Evolutionary conservation across 2,113 vertebrate species (phyloP).

Genomic region (Platycercus adscitus): DNA sequence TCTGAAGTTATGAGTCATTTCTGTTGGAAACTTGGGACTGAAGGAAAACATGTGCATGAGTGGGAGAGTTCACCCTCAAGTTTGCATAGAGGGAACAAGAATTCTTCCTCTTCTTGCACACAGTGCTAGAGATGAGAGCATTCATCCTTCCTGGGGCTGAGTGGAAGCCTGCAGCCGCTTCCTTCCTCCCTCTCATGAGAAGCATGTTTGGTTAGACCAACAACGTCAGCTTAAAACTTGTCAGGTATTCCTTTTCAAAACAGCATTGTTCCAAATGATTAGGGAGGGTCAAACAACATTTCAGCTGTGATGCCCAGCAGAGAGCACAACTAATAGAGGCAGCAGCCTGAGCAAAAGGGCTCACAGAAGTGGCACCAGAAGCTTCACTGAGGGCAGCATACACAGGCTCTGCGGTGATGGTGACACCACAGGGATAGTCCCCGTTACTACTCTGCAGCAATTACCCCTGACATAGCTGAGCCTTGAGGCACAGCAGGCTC

Average conservation of each 20-base stretch:
- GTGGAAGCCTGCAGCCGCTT: background rate
- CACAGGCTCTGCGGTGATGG: background rate
- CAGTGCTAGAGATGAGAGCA: background rate
- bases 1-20: background rate
- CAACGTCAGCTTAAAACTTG: background rate
- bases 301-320: background rate
- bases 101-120: background rate
- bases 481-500: accelerated
- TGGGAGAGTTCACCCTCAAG: background rate
- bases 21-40: background rate
- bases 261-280: background rate
- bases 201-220: background rate
- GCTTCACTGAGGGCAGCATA: background rate
- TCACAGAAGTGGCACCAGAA: background rate
- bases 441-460: background rate
- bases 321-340: background rate
- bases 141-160: background rate
- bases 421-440: background rate
- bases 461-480: background rate
- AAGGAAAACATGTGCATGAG: background rate
- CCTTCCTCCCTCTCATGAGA: background rate
- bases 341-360: background rate
- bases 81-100: background rate
- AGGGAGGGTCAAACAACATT: background rate
- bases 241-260: background rate